phyloP scores from a whole-genome alignment of 2,888 invertebrate genomes.

The Pachliopta kotzebuea region DNA sequence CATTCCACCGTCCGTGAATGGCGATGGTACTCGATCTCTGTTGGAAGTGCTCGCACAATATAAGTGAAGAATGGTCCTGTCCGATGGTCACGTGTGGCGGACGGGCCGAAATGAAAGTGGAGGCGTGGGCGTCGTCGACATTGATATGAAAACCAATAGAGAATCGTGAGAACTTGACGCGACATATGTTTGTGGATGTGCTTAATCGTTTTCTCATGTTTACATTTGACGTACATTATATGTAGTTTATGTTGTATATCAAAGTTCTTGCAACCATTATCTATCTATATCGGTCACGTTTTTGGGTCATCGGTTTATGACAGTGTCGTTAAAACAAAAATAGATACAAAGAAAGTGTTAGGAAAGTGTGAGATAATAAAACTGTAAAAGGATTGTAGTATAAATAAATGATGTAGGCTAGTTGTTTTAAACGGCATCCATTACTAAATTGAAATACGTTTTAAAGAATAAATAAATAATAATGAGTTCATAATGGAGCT shows the following conservation, averaged over 20 bases:
- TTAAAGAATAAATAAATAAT: too few species aligned
- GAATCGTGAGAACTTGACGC: constrained; percentile 58
- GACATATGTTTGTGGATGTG: constrained; percentile 41
- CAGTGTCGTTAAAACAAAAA: too few species aligned
- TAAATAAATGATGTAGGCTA: too few species aligned
- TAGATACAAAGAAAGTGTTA: too few species aligned
- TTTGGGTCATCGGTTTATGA: too few species aligned
- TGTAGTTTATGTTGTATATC: too few species aligned
- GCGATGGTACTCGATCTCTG: constrained; percentile 52
- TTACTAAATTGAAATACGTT: too few species aligned
- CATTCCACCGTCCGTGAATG: constrained; percentile 45
- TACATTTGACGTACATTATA: neutral
- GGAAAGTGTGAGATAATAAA: too few species aligned
- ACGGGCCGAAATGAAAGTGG: constrained; percentile 71
- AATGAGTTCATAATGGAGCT: too few species aligned
- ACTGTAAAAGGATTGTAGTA: too few species aligned
- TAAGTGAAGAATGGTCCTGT: constrained; percentile 58
- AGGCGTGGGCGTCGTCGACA: constrained; percentile 63
- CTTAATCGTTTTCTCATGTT: constrained; percentile 27
- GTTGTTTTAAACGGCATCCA: too few species aligned
- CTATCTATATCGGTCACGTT: constrained; percentile 8
- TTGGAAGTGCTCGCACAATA: constrained; percentile 44
- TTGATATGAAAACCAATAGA: constrained; percentile 47
- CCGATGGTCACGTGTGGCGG: constrained; percentile 61
- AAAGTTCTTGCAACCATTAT: neutral